Evolutionary conservation across 2,113 vertebrate genomes (phyloP), one percentile per base, ranked within the genome.

Genomic region (Ammospiza caudacuta): DNA sequence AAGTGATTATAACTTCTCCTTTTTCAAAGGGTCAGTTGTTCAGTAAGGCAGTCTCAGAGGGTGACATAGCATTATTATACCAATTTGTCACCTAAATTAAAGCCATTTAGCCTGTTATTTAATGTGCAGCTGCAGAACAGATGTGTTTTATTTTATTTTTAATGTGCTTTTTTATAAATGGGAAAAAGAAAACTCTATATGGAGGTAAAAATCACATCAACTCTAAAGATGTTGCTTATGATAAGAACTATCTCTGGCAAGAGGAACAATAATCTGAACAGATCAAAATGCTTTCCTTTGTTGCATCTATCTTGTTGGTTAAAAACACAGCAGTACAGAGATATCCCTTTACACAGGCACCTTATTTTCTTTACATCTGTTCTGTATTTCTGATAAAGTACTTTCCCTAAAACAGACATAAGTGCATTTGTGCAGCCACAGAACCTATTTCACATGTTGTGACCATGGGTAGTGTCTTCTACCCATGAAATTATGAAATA

Each of bases 111-210:
- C 59, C 74, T 95, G 58, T 96, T 93, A 94, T 94, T 97, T 97
- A 91, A 85, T 94, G 72, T 90, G 78, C 51, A 81, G 61, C 89
- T 90, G 55, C 72, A 97, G 93, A 97, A 95, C 49, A 78, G 88
- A 97, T 96, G 81, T 83, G 80, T 87, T 95, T 97, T 88, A 92
- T 95, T 97, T 96, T 95, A 92, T 96, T 97, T 97, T 96, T 92
- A 96, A 90, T 92, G 66, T 92, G 8, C 2, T 79, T 73, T 73
- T 92, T 68, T 84, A 52, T 39, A 64, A 49, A 84, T 73, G 86
- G 68, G 43, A 24, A 79, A 82, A 88, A 87, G 70, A 77, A 93
- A 63, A 70, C 31, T 75, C 91, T 76, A 35, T 73, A 61, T n/a
- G 18, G 59, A 92, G 35, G 61, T 70, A 76, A 89, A 93, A 84